Evolutionary conservation across 2,797 vertebrate species (phyloP), one percentile per base, ranked within the genome.

Genomic region (Galaxias olidus): DNA sequence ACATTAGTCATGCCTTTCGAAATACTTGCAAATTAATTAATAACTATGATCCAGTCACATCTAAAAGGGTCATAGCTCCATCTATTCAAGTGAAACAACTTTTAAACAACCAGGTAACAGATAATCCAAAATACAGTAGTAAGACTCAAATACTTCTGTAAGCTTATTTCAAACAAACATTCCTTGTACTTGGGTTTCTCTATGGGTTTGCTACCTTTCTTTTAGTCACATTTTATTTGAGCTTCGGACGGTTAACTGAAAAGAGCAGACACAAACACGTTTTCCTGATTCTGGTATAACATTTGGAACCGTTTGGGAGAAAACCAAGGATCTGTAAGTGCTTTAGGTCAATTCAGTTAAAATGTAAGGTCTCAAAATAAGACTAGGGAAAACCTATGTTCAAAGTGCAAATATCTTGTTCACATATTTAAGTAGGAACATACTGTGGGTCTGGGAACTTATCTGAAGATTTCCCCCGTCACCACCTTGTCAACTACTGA

Each of bases 361-460:
- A 80, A 79, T 79, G 85, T 90, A 81, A 84, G 81, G 83, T 87
- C 83, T 89, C 86, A 72, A 71, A 78, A 74, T 63, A 70, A 83
- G 85, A 87, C 82, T 78, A 62, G 42, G 69, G 81, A 80, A 87
- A 90, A 86, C 81, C 81, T 84, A 40, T 75, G 66, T 81, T 80
- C 80, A 92, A 92, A 92, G 91, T 92, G 92, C 91, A 88, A 89
- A 52, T 74, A 56, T 80, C 86, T 75, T 65, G 54, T 82, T 76
- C 65, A 75, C 64, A 74, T 73, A 68, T 74, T 74, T 15, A 77
- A 84, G 82, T 88, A 88, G 55, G 18, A 54, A 67, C 13, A 56
- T 56, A 19, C 47, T 65, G 49, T 9, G 58, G 56, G 65, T 53
- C 14, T 61, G 59, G 56, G 20, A 77, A 63, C 60, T 59, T 50